These are phyloP conservation scores for Eupithecia pulchellata DNA, from an alignment of 2,888 invertebrate genomes.

Conservation along the genomic window DNA sequence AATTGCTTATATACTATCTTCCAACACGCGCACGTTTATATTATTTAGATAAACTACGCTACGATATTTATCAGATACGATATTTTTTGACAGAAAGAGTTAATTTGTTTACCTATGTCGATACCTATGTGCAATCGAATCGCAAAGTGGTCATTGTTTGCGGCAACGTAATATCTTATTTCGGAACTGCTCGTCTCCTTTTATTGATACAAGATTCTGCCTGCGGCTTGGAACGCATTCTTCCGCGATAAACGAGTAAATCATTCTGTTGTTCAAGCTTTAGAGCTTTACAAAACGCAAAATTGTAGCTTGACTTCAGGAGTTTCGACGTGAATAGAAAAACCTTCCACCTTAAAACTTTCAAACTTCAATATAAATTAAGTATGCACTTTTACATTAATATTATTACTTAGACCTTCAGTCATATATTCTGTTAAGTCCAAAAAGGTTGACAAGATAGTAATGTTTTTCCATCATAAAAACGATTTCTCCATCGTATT, in stretches of 20 bases:
- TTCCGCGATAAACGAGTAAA: neutral
- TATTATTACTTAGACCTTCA: neutral
- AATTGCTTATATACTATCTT: conserved; percentile 6
- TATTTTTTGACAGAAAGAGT: too few relatives aligned
- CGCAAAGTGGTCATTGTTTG: neutral
- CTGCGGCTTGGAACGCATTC: neutral
- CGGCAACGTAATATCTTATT: neutral
- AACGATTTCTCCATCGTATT: conserved; percentile 1
- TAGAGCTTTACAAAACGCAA: too few relatives aligned
- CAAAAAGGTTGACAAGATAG: neutral
- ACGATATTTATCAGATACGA: neutral
- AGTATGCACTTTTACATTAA: too few relatives aligned
- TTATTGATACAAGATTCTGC: neutral
- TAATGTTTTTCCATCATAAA: neutral
- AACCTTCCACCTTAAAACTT: too few relatives aligned
- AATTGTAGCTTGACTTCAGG: too few relatives aligned
- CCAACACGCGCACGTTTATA: neutral
- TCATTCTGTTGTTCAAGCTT: too few relatives aligned
- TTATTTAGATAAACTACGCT: neutral
- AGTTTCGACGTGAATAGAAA: too few relatives aligned
- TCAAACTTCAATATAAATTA: too few relatives aligned
- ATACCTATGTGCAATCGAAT: too few relatives aligned
- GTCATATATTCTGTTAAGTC: neutral
- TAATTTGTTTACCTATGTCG: too few relatives aligned
- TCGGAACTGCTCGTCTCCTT: neutral